These are phyloP conservation scores for Neoaliturus tenellus DNA, from an alignment of 2,888 invertebrate species.

Conservation along the genomic window DNA sequence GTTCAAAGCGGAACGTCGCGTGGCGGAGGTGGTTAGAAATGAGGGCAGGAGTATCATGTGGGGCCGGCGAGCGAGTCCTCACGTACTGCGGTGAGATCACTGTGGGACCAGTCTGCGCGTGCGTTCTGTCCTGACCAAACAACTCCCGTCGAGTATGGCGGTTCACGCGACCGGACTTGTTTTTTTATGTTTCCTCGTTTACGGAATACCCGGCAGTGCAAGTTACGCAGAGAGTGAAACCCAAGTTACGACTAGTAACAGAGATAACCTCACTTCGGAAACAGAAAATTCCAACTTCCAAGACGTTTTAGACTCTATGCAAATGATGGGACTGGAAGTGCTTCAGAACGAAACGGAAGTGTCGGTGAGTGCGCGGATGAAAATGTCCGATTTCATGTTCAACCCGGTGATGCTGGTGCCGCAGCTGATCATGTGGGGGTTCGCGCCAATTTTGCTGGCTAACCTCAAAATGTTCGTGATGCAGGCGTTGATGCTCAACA, in stretches of 20 bases:
- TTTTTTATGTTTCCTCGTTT: too few relatives aligned
- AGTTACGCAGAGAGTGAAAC: background rate
- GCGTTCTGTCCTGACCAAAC: background rate
- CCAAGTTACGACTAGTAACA: background rate
- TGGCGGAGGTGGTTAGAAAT: slow-evolving; percentile 6
- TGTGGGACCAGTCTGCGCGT: background rate
- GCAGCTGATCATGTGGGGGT: slow-evolving; percentile 63
- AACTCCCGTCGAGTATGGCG: background rate
- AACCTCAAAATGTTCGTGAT: slow-evolving; percentile 68
- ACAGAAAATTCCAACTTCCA: background rate
- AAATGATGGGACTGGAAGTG: background rate
- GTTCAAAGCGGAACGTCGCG: slow-evolving; percentile 8
- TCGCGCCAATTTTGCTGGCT: slow-evolving; percentile 57
- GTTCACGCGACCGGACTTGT: slow-evolving; percentile 13
- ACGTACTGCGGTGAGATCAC: background rate
- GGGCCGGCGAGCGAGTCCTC: background rate
- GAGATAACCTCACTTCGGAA: slow-evolving; percentile 12
- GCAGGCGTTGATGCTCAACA: slow-evolving; percentile 68
- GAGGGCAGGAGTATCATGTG: background rate
- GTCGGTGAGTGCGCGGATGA: slow-evolving; percentile 45
- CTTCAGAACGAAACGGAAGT: slow-evolving; percentile 10
- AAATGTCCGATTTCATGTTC: slow-evolving; percentile 61
- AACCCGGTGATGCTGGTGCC: slow-evolving; percentile 64
- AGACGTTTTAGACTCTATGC: background rate
- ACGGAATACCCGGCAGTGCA: too few relatives aligned